Conservation (phyloP, 2,797 vertebrate genomes). For the Sardinella longiceps region DNA sequence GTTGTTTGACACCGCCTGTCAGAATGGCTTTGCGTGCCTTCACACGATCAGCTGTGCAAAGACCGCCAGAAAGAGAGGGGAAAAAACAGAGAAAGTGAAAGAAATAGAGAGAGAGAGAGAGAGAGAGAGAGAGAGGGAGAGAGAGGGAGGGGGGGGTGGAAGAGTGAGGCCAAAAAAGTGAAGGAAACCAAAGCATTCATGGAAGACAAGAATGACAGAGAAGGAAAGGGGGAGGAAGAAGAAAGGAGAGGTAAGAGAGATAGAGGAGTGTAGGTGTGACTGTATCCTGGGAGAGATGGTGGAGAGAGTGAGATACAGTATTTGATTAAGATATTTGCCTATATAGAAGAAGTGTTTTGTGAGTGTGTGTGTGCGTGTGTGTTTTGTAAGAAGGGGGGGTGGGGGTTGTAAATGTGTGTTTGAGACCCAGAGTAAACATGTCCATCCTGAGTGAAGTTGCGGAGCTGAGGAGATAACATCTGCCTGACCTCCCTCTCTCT, state of each 20-base stretch:
- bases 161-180: neutral
- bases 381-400: neutral
- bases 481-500: slow-evolving; percentile 32
- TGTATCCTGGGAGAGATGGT: too few species aligned
- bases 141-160: neutral
- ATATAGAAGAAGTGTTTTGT: neutral
- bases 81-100: neutral
- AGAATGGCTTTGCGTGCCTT: neutral
- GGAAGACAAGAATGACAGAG: neutral
- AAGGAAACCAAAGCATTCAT: neutral
- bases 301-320: too few species aligned
- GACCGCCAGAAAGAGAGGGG: neutral
- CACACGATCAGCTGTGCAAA: slow-evolving; percentile 13
- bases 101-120: neutral
- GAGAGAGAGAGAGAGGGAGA: neutral
- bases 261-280: neutral
- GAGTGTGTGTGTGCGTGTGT: slow-evolving; percentile 21
- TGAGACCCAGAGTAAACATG: slow-evolving; percentile 49
- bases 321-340: neutral
- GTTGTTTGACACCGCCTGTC: neutral
- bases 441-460: slow-evolving; percentile 48
- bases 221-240: neutral
- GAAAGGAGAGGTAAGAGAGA: neutral
- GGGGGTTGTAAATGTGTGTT: neutral
- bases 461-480: slow-evolving; percentile 61